A percentile compares a stretch with the other conserved stretches of the same genome.
phyloP scores from a whole-genome alignment of 2,113 vertebrate species.

The Helogale parvula region DNA sequence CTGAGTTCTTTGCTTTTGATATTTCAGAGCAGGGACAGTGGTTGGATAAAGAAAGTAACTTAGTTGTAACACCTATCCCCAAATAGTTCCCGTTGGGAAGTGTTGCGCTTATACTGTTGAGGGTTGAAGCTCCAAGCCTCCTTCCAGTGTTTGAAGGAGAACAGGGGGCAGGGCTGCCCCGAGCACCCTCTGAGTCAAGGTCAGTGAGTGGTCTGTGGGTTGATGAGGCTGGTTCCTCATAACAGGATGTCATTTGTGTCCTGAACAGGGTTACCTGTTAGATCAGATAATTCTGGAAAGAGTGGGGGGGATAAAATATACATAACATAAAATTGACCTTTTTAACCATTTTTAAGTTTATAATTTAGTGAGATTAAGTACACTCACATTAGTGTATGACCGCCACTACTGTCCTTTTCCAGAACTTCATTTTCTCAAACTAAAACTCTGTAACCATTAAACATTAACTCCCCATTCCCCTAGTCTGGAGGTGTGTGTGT shows the following conservation, averaged over 20 bases:
- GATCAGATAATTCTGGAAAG: neutral
- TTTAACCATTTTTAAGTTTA: neutral
- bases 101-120: neutral
- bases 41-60: neutral
- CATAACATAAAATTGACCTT: neutral
- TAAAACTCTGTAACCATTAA: neutral
- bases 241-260: neutral
- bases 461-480: neutral
- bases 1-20: neutral
- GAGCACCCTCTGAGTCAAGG: neutral
- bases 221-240: neutral
- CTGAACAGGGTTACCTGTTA: neutral
- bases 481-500: neutral
- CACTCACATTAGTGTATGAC: neutral
- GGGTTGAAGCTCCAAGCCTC: too few relatives aligned
- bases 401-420: neutral
- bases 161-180: accelerated
- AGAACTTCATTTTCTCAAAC: neutral
- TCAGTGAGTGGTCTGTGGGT: accelerated
- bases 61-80: neutral
- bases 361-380: neutral
- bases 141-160: neutral
- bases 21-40: neutral
- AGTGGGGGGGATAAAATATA: neutral
- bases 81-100: neutral